These are phyloP conservation scores for Pristionchus arcanus DNA, from an alignment of 2,888 invertebrate genomes.

Conservation along the genomic window DNA sequence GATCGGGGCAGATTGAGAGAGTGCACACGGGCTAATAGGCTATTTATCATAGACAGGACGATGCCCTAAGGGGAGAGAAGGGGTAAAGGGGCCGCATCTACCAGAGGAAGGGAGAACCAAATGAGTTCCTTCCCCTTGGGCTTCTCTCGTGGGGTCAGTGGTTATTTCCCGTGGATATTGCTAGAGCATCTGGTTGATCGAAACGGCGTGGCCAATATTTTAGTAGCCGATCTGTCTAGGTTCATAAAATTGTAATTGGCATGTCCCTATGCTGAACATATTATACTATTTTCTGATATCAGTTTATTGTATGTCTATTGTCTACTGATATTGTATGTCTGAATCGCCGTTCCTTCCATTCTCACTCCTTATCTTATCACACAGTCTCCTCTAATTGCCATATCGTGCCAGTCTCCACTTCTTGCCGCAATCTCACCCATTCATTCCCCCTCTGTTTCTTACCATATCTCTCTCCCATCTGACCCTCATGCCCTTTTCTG, in stretches of 20 bases:
- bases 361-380: constrained; percentile 24
- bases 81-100: not conserved
- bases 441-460: not conserved
- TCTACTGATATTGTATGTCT: too few relatives aligned
- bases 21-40: not conserved
- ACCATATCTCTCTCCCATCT: not conserved
- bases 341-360: not conserved
- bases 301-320: too few relatives aligned
- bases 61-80: not conserved
- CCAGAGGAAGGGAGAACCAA: not conserved
- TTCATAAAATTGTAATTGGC: too few relatives aligned
- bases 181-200: not conserved
- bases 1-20: not conserved
- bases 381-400: not conserved
- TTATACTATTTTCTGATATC: too few relatives aligned
- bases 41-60: constrained; percentile 30
- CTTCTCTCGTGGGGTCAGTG: not conserved
- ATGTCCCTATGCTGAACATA: too few relatives aligned
- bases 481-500: constrained; percentile 21
- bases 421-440: not conserved
- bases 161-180: not conserved
- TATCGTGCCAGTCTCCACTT: not conserved
- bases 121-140: constrained; percentile 8
- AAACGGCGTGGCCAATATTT: not conserved
- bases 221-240: too few relatives aligned